Evolutionary conservation across 2,888 invertebrate species (phyloP).

Genomic region (Rosalia funebris): DNA sequence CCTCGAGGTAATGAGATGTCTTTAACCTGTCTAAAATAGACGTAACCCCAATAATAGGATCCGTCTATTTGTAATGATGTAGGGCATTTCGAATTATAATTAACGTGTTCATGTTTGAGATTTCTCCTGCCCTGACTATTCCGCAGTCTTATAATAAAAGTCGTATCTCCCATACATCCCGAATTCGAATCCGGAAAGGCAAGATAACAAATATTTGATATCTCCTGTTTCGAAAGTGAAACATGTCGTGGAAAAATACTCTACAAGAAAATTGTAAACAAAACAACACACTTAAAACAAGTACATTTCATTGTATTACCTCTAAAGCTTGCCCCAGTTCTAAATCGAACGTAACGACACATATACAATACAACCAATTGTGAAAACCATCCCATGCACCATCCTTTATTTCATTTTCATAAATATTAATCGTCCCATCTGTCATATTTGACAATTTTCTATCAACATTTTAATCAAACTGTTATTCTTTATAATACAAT

Average conservation of each 20-base stretch:
- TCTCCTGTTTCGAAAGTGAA: slow-evolving; percentile 83
- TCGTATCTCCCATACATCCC: slow-evolving; percentile 98
- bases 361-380: slow-evolving; percentile 97
- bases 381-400: slow-evolving; percentile 77
- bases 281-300: background rate
- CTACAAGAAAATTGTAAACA: slow-evolving; percentile 63
- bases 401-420: slow-evolving; percentile 44
- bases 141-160: slow-evolving; percentile 93
- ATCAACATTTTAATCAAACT: slow-evolving; percentile 21
- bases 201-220: slow-evolving; percentile 94
- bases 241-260: slow-evolving; percentile 85
- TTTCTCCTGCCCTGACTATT: slow-evolving; percentile 69
- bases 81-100: slow-evolving; percentile 82
- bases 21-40: slow-evolving; percentile 97
- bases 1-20: slow-evolving; percentile 91
- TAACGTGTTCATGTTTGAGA: slow-evolving; percentile 68
- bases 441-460: slow-evolving; percentile 45
- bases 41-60: slow-evolving; percentile 95
- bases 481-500: background rate
- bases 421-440: slow-evolving; percentile 45
- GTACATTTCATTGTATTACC: slow-evolving; percentile 63
- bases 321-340: slow-evolving; percentile 99
- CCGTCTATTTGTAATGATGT: slow-evolving; percentile 82
- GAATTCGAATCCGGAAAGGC: slow-evolving; percentile 99
- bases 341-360: slow-evolving; percentile 98